Evolutionary conservation across 2,888 invertebrate species (phyloP).

Genomic region (Stomorhina lunata): DNA sequence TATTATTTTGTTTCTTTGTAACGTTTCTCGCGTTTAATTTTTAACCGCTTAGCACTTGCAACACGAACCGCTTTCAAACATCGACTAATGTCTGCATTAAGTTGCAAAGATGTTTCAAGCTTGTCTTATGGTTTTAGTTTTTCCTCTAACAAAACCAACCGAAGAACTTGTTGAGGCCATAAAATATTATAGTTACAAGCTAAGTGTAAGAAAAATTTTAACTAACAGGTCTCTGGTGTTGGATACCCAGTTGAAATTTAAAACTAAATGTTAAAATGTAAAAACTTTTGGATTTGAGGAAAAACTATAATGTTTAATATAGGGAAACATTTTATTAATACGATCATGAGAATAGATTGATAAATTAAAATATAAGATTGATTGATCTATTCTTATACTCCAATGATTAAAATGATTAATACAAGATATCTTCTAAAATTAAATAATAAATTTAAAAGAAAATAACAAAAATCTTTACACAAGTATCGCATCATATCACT

Average conservation of each 20-base stretch:
- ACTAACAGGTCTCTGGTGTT: constrained; percentile 18
- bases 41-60: constrained; percentile 68
- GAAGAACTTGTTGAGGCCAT: constrained; percentile 56
- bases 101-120: constrained; percentile 62
- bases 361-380: no score
- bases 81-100: constrained; percentile 70
- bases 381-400: no score
- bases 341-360: no score
- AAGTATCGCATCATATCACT: no score
- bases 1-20: background rate
- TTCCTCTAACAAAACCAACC: constrained; percentile 27
- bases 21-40: constrained; percentile 5
- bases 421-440: no score
- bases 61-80: constrained; percentile 74
- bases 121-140: constrained; percentile 38
- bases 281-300: no score
- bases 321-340: no score
- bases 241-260: constrained; percentile 1
- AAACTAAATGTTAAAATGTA: background rate
- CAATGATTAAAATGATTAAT: no score
- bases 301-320: no score
- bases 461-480: no score
- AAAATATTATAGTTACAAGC: constrained; percentile 31
- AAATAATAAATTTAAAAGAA: no score
- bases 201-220: constrained; percentile 24